A percentile compares a stretch with the other conserved stretches of the same genome.
These are phyloP conservation scores for Bombus confusus DNA, from an alignment of 1,140 invertebrate genomes.

Conservation along the genomic window DNA sequence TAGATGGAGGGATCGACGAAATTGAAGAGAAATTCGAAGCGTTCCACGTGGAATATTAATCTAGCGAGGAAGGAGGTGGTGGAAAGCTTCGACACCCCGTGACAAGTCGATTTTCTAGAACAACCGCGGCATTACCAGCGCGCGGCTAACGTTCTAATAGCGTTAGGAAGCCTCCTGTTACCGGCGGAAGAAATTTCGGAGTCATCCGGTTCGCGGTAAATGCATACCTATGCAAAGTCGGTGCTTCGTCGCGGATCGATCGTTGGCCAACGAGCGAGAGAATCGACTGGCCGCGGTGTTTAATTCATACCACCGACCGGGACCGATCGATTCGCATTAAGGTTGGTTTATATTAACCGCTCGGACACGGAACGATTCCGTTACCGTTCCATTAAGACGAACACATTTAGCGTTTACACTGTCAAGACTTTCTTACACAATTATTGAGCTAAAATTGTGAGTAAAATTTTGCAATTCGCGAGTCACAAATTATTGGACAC, in stretches of 20 bases:
- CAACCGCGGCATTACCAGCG: constrained; percentile 30
- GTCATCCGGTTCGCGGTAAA: constrained; percentile 52
- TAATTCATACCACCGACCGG: background rate
- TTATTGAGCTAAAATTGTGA: background rate
- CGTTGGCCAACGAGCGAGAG: background rate
- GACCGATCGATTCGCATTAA: constrained; percentile 33
- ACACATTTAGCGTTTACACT: background rate
- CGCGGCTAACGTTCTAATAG: constrained; percentile 42
- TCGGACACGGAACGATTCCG: background rate
- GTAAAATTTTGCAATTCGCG: background rate
- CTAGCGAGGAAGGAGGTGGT: background rate
- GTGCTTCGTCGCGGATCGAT: constrained; percentile 37
- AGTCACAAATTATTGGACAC: background rate
- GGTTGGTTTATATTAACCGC: background rate
- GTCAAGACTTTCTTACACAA: background rate
- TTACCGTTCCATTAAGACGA: background rate
- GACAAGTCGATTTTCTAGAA: constrained; percentile 41
- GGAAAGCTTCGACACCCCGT: background rate
- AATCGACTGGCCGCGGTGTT: constrained; percentile 3
- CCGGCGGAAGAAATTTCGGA: constrained; percentile 59
- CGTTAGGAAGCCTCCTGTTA: constrained; percentile 59
- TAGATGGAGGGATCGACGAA: background rate
- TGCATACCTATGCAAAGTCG: constrained; percentile 47
- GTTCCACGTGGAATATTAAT: constrained; percentile 34
- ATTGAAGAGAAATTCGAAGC: background rate